Base-by-base conservation (phyloP, 2,888 invertebrate genomes). In the Lydus trimaculatus region DNA sequence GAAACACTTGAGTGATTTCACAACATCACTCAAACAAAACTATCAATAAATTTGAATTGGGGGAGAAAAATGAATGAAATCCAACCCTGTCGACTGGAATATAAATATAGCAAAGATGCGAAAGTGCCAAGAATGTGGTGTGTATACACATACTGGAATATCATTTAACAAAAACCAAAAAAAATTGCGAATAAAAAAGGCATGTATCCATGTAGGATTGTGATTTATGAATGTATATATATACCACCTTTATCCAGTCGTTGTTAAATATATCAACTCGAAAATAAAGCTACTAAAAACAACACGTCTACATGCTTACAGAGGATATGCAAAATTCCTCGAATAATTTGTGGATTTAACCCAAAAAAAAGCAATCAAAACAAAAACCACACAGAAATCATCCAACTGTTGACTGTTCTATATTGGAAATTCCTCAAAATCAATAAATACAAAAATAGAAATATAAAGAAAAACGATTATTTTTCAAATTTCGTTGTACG, bases 121-220 rank as follows among this genome's bases (percentile, higher is more conserved):
- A 68, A 58, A 65, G 67, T 65, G 68, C 65, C 68, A 68, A 68
- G 68, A 61, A 68, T 68, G 64, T 52, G 64, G 39, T 15, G 17
- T 48, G 48, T 9, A 39, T 68, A 4, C 25, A 56, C 25, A 48
- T 65, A 65, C 64, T 61, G n/a, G 67, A 64, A 61, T 64, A 64
- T 64, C 64, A 56, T 23, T 52, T 13, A 56, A 11, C 13, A 48
- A 48, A 7, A 56, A 23, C 0, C 25, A 6, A 56, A 23, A 23
- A 56, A 56, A 56, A 56, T 23, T 5, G n/a, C n/a, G 6, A 56
- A 52, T 23, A 52, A 9, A 52, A 56, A 13, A 11, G 56, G 25
- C 11, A 25, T 56, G 20, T 56, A 25, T 15, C 17, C 56, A 61
- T 48, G 36, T 58, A 36, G 25, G 68, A 68, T 60, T 25, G 23